These are phyloP conservation scores for Yponomeuta cagnagella DNA, from an alignment of 2,888 invertebrate genomes.

Conservation along the genomic window DNA sequence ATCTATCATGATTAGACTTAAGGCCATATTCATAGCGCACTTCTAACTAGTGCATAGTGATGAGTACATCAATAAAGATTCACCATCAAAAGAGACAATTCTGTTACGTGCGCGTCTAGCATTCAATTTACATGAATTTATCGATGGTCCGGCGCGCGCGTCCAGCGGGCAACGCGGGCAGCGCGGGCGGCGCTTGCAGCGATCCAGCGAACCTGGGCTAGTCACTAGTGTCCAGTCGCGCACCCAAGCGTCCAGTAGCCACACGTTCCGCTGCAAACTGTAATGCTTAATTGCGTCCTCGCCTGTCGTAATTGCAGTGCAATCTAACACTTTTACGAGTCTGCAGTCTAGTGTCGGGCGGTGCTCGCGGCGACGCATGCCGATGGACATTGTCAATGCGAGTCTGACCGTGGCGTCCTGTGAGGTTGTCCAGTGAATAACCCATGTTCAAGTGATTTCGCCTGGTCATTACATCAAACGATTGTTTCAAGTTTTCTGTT, in stretches of 20 bases:
- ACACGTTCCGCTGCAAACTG: slow-evolving; percentile 43
- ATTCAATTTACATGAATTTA: slow-evolving; percentile 71
- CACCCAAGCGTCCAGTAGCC: slow-evolving; percentile 67
- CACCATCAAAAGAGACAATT: not conserved
- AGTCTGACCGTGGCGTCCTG: slow-evolving; percentile 34
- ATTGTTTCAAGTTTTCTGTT: slow-evolving; percentile 28
- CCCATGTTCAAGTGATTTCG: slow-evolving; percentile 53
- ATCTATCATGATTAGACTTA: not conserved
- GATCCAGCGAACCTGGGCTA: not conserved
- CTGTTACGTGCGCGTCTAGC: slow-evolving; percentile 2
- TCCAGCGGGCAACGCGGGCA: slow-evolving; percentile 27
- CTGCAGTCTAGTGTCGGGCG: slow-evolving; percentile 27
- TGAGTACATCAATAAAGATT: not conserved
- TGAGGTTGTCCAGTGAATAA: slow-evolving; percentile 48
- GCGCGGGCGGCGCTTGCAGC: slow-evolving; percentile 20
- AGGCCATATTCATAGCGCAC: not conserved
- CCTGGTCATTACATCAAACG: slow-evolving; percentile 25
- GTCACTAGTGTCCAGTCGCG: slow-evolving; percentile 56
- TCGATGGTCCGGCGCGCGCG: slow-evolving; percentile 32
- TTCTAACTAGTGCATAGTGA: not conserved
- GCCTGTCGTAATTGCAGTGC: slow-evolving; percentile 51
- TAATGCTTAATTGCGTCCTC: slow-evolving; percentile 65
- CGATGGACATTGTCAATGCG: slow-evolving; percentile 30
- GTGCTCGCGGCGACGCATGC: slow-evolving; percentile 27
- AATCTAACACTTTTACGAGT: slow-evolving; percentile 52